Conservation (phyloP, 2,797 vertebrate genomes). For the Spinibarbus caldwelli region DNA sequence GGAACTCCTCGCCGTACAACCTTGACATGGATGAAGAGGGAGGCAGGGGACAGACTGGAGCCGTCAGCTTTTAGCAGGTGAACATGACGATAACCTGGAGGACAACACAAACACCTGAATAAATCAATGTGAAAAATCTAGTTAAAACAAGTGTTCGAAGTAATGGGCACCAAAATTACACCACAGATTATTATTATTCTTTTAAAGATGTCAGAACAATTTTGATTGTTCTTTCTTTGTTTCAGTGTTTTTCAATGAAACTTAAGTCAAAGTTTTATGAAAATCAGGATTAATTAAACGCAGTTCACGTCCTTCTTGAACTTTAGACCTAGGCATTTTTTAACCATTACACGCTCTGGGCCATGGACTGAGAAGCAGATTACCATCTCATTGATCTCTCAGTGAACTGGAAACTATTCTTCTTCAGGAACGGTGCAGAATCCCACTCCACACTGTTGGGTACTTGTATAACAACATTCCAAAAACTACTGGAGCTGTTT, state of each 20-base stretch:
- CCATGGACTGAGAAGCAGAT: background rate
- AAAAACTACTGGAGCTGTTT: background rate
- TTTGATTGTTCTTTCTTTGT: too few relatives aligned
- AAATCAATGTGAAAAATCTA: background rate
- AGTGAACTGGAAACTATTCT: background rate
- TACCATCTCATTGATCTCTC: background rate
- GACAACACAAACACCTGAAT: background rate
- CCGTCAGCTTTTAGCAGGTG: slow-evolving; percentile 91
- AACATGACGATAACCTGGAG: slow-evolving; percentile 90
- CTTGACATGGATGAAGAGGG: slow-evolving; percentile 89
- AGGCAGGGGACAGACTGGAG: slow-evolving; percentile 86
- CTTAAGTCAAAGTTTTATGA: background rate
- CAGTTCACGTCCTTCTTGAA: background rate
- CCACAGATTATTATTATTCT: too few relatives aligned
- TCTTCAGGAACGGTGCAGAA: background rate
- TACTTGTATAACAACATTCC: background rate
- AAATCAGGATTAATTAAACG: background rate
- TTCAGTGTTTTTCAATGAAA: background rate
- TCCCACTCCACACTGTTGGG: background rate
- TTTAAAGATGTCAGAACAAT: too few relatives aligned
- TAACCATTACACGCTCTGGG: too few relatives aligned
- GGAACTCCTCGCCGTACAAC: slow-evolving; percentile 75
- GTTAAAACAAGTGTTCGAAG: background rate
- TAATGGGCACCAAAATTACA: too few relatives aligned
- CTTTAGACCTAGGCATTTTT: background rate